Conservation (phyloP, 2,113 vertebrate species). For the Lutjanus erythropterus region DNA sequence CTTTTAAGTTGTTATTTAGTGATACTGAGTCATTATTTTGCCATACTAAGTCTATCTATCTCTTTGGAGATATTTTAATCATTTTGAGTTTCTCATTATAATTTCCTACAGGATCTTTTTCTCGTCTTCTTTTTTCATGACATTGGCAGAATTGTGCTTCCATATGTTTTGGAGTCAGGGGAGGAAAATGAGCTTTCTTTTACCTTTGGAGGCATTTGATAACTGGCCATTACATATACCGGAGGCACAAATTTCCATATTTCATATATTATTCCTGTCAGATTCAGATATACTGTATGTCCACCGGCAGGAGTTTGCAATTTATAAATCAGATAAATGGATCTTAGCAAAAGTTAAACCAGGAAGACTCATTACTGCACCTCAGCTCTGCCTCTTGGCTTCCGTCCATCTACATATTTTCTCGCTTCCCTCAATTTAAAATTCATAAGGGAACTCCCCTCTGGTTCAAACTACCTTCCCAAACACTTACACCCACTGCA, state of each 20-base stretch:
- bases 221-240: neutral
- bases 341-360: conserved; percentile 34
- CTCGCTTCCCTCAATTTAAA: conserved; percentile 29
- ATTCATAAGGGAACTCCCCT: conserved; percentile 27
- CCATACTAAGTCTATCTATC: too few relatives aligned
- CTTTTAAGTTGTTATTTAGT: too few relatives aligned
- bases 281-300: neutral
- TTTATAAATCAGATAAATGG: conserved; percentile 38
- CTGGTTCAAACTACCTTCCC: conserved; percentile 32
- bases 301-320: conserved; percentile 28
- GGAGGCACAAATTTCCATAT: neutral
- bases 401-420: conserved; percentile 33
- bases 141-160: too few relatives aligned
- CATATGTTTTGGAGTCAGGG: too few relatives aligned
- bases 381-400: conserved; percentile 31
- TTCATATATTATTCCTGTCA: conserved; percentile 4
- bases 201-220: neutral
- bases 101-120: too few relatives aligned
- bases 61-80: too few relatives aligned
- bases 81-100: too few relatives aligned
- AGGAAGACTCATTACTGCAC: conserved; percentile 39
- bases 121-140: too few relatives aligned
- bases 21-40: too few relatives aligned
- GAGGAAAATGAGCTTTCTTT: neutral
- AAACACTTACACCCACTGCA: conserved; percentile 11